These are phyloP conservation scores for Columba livia DNA, from an alignment of 2,113 vertebrate genomes.

Conservation along the genomic window DNA sequence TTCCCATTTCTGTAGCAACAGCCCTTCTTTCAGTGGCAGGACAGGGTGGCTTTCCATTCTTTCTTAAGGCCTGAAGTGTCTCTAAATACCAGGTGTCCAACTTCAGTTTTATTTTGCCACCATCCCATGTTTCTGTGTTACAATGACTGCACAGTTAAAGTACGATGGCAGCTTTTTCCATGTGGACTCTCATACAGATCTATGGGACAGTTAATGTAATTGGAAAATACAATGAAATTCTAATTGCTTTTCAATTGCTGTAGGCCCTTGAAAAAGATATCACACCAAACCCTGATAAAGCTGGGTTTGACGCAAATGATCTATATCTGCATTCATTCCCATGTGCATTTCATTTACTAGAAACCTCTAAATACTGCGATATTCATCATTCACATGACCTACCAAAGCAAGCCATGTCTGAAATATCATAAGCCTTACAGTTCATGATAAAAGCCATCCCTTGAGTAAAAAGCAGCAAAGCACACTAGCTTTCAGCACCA, in stretches of 20 bases:
- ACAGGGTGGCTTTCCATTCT: not conserved
- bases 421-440: constrained; percentile 22
- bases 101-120: not conserved
- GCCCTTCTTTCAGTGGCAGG: not conserved
- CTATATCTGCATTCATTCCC: constrained; percentile 8
- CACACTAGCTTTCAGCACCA: not conserved
- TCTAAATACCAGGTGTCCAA: not conserved
- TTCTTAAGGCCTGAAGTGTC: not conserved
- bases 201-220: not conserved
- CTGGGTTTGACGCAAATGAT: constrained; percentile 28
- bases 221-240: not conserved
- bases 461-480: constrained; percentile 21
- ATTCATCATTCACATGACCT: constrained; percentile 47
- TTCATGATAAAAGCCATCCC: constrained; percentile 37
- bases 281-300: constrained; percentile 5
- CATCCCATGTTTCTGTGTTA: not conserved
- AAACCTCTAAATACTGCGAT: not conserved
- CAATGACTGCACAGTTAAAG: accelerated
- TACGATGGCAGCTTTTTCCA: not conserved
- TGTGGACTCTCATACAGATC: not conserved
- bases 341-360: not conserved
- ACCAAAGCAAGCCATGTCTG: constrained; percentile 18
- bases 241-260: constrained; percentile 30
- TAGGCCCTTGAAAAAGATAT: constrained; percentile 38
- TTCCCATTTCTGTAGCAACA: not conserved